phyloP scores from a whole-genome alignment of 2,797 vertebrate species.

The Anas capensis region DNA sequence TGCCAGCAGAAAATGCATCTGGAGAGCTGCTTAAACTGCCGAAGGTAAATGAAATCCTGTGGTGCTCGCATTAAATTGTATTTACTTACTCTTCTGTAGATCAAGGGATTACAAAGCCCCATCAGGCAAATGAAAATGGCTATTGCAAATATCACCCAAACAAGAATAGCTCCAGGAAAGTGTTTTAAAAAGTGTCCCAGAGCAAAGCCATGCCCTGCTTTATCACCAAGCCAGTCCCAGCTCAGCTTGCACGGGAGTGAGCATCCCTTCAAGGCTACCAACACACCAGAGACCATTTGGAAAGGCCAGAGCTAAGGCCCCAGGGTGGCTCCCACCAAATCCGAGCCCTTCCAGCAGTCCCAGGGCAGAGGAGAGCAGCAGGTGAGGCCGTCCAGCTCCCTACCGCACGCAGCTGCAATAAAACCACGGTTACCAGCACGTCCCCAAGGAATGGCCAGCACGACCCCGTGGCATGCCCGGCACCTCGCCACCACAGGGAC shows the following conservation, averaged over 20 bases:
- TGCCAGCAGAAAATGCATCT: not conserved
- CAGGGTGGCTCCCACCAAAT: not conserved
- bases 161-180: not conserved
- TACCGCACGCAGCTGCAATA: not conserved
- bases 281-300: not conserved
- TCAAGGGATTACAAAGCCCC: not conserved
- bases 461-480: not conserved
- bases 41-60: not conserved
- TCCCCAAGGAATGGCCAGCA: not conserved
- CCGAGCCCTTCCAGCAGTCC: not conserved
- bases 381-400: not conserved
- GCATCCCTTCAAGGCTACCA: not conserved
- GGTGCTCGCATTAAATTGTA: fast-evolving
- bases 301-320: not conserved
- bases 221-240: not conserved
- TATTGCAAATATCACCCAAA: not conserved
- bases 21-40: not conserved
- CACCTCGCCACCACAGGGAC: not conserved
- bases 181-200: not conserved
- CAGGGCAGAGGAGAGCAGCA: not conserved
- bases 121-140: not conserved
- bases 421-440: not conserved
- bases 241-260: not conserved
- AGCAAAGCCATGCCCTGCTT: not conserved
- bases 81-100: not conserved